Percentiles rank a stretch among this genome's conserved stretches.
Evolutionary conservation across 1,140 invertebrate genomes (phyloP).

Genomic region (Copidosoma floridanum): DNA sequence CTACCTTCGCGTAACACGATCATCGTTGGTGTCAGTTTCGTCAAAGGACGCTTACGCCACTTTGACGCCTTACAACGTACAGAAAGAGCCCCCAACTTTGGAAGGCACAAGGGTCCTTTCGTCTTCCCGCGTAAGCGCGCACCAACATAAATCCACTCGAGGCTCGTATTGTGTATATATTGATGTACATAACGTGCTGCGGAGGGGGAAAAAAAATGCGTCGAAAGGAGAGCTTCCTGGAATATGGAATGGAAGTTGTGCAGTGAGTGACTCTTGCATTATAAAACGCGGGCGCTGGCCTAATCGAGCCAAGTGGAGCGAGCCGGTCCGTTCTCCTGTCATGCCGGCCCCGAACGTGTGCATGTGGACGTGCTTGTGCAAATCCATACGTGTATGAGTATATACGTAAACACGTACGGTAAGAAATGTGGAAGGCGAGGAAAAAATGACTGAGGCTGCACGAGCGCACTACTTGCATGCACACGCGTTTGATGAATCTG

Average conservation of each 20-base stretch:
- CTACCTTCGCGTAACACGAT: constrained; percentile 9
- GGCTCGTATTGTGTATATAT: too few relatives aligned
- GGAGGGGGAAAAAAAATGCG: constrained; percentile 36
- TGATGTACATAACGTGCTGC: too few relatives aligned
- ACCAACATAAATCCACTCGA: too few relatives aligned
- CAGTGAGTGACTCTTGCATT: constrained; percentile 16
- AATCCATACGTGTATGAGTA: background rate
- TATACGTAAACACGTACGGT: background rate
- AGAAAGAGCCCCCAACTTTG: too few relatives aligned
- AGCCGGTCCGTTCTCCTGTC: constrained; percentile 26
- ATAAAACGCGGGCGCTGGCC: constrained; percentile 31
- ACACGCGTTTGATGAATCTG: too few relatives aligned
- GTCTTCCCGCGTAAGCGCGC: too few relatives aligned
- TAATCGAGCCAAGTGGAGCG: constrained; percentile 42
- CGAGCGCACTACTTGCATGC: too few relatives aligned
- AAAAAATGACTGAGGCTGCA: too few relatives aligned
- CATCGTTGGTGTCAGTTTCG: constrained; percentile 2
- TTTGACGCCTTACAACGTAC: too few relatives aligned
- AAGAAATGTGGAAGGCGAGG: background rate
- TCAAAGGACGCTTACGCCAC: constrained; percentile 10
- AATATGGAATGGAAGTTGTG: constrained; percentile 43
- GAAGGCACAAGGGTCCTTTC: too few relatives aligned
- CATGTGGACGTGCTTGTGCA: background rate
- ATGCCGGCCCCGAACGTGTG: constrained; percentile 2
- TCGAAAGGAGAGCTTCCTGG: constrained; percentile 45